These are phyloP conservation scores for Misgurnus anguillicaudatus DNA, from an alignment of 2,113 vertebrate genomes.

Conservation along the genomic window DNA sequence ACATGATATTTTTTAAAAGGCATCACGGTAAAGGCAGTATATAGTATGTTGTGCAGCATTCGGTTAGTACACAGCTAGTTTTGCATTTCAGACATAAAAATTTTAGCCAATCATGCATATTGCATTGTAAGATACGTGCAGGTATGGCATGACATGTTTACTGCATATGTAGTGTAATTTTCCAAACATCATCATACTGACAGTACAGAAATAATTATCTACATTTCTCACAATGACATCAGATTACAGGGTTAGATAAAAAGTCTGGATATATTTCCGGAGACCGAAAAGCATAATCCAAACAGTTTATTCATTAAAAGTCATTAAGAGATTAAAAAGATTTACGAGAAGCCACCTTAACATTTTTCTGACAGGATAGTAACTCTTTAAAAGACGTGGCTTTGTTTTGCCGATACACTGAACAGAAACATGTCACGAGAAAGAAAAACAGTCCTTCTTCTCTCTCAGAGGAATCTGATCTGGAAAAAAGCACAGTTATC, in stretches of 20 bases:
- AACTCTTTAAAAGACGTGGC: background rate
- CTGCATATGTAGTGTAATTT: background rate
- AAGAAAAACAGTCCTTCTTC: background rate
- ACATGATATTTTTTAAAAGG: too few species aligned
- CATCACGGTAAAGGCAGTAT: too few species aligned
- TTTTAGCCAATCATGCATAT: background rate
- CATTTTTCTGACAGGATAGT: slow-evolving; percentile 10
- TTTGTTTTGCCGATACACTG: slow-evolving; percentile 6
- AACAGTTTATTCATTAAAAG: slow-evolving; percentile 7
- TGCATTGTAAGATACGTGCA: too few species aligned
- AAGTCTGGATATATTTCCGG: background rate
- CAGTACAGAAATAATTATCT: background rate
- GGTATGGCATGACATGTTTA: too few species aligned
- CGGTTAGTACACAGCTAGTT: too few species aligned
- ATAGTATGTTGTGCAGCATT: too few species aligned
- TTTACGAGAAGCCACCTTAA: background rate
- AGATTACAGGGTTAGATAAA: background rate
- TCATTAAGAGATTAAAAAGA: background rate
- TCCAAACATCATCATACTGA: background rate
- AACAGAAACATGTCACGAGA: slow-evolving; percentile 9
- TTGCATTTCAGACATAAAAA: too few species aligned
- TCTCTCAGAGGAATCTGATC: slow-evolving; percentile 21
- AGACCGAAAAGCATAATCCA: background rate
- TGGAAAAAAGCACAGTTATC: slow-evolving; percentile 45
- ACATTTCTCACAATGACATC: background rate